Evolutionary conservation across 1,140 invertebrate genomes (phyloP), one percentile per base, ranked within the genome.

Genomic region (Rhopalosiphum maidis): DNA sequence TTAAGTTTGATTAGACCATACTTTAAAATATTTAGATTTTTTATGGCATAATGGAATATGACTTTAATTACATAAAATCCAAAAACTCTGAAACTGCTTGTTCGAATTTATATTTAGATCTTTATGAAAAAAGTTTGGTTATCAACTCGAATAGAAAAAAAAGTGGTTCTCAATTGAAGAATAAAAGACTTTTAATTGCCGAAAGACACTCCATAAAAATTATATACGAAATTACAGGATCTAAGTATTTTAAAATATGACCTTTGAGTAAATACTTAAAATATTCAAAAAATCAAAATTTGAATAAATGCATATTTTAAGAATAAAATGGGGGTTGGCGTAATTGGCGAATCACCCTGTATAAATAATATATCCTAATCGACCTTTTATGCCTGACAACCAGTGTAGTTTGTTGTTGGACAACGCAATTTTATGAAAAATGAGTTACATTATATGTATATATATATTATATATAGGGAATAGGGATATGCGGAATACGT

Each of bases 341-440:
- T 6, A 15, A n/a, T 77, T n/a, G 60, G 60, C 3, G 82, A 35
- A 41, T 41, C n/a, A 41, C 82, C 35, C 35, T 83, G n/a, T 83
- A 35, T 83, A 83, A 23, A 37, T 23, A 83, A 83, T 83, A 41
- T 83, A 83, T 41, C 82, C 60, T 87, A 77, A 91, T 77, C 90
- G 89, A 90, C 89, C 55, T 90, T 90, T 90, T 68, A 35, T 77
- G 7, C 41, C 60, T 41, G 60, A 91, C 22, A 91, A 91, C 43
- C 89, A 22, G 54, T 60, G 89, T 60, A 90, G 51, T 90, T 30
- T 46, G 90, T 77, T 51, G 90, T 91, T 46, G 55, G 55, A n/a
- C 60, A 41, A n/a, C 60, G 43, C 7, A 21, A 82, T 91, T 82
- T 82, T 48, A 43, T 48, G 43, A 91, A 91, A 91, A 91, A 91